phyloP scores from a whole-genome alignment of 2,113 vertebrate species.

The Amia ocellicauda region DNA sequence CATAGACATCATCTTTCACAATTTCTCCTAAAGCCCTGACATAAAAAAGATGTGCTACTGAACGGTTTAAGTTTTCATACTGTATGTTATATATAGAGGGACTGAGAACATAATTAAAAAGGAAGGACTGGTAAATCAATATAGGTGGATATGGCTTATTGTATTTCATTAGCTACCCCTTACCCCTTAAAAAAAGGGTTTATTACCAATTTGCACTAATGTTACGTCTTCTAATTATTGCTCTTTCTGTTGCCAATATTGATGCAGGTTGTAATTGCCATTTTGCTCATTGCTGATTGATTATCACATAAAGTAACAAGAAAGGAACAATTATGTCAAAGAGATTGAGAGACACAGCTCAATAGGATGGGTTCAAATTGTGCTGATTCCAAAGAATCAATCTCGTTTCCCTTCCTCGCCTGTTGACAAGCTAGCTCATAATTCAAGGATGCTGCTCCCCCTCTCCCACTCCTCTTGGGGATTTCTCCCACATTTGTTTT shows the following conservation, averaged over 20 bases:
- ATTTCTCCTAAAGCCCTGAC: too few species aligned
- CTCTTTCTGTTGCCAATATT: slow-evolving; percentile 65
- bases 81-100: too few species aligned
- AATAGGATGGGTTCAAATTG: slow-evolving; percentile 42
- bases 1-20: too few species aligned
- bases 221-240: slow-evolving; percentile 72
- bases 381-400: slow-evolving; percentile 61
- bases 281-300: slow-evolving; percentile 80
- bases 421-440: slow-evolving; percentile 40
- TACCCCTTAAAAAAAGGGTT: slow-evolving; percentile 55
- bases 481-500: slow-evolving; percentile 5
- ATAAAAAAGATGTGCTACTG: too few species aligned
- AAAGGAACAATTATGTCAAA: slow-evolving; percentile 75
- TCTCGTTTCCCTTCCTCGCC: slow-evolving; percentile 40
- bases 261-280: slow-evolving; percentile 78
- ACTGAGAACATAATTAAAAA: slow-evolving; percentile 54
- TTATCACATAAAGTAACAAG: slow-evolving; percentile 83
- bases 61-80: too few species aligned
- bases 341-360: slow-evolving; percentile 53
- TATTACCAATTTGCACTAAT: slow-evolving; percentile 76
- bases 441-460: slow-evolving; percentile 26
- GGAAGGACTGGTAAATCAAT: slow-evolving; percentile 58
- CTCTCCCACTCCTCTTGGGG: neutral
- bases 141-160: slow-evolving; percentile 60
- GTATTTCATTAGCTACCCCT: slow-evolving; percentile 58